phyloP scores from a whole-genome alignment of 1,140 invertebrate genomes.

The Akabosia matsudoensis region DNA sequence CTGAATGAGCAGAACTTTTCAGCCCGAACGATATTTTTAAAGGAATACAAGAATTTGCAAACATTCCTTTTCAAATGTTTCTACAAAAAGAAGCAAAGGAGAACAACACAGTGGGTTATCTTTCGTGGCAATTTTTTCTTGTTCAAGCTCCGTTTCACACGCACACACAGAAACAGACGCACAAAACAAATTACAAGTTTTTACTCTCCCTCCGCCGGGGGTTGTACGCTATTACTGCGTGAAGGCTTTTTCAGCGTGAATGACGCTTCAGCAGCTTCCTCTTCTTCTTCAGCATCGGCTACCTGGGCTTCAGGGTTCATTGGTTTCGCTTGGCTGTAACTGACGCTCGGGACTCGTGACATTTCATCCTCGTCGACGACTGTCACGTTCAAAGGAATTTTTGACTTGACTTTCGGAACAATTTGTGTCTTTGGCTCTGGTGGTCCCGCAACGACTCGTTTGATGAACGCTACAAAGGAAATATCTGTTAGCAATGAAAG shows the following conservation, averaged over 20 bases:
- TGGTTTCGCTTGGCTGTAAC: constrained; percentile 28
- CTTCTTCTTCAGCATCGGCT: constrained; percentile 10
- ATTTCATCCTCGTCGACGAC: constrained; percentile 16
- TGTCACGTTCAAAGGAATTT: constrained; percentile 14
- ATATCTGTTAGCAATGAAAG: background rate
- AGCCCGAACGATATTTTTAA: too few species aligned
- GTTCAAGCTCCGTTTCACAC: constrained; percentile 1
- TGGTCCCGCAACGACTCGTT: background rate
- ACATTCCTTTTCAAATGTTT: background rate
- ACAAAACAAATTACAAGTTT: too few species aligned
- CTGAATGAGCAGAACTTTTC: too few species aligned
- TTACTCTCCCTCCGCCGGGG: background rate
- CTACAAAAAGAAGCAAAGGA: background rate
- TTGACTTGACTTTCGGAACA: background rate
- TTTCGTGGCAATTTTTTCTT: background rate
- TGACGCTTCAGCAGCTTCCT: constrained; percentile 16
- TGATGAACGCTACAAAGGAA: constrained; percentile 1
- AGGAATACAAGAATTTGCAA: too few species aligned
- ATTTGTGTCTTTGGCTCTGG: background rate
- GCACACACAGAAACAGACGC: too few species aligned
- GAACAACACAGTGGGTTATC: too few species aligned
- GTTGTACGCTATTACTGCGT: constrained; percentile 2
- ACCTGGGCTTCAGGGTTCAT: background rate
- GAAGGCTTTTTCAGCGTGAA: constrained; percentile 28
- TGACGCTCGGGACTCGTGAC: constrained; percentile 14